Conservation (phyloP, 2,888 invertebrate species). For the Autographa gamma region DNA sequence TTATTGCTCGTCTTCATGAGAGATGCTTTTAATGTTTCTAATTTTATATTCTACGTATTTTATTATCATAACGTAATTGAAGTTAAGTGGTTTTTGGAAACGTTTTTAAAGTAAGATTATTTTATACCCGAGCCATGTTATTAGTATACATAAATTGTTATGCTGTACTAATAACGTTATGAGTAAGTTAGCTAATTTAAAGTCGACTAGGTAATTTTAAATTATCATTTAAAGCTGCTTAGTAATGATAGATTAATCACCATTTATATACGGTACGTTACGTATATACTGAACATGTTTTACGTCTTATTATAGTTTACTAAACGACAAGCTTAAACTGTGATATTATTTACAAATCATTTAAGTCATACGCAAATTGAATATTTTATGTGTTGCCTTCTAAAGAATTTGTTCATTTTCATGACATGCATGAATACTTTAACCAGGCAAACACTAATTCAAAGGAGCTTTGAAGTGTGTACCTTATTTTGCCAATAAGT, state of each 20-base stretch:
- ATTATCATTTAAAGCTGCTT: slow-evolving; percentile 39
- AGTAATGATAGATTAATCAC: slow-evolving; percentile 41
- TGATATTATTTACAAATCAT: neutral
- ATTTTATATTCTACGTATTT: slow-evolving; percentile 52
- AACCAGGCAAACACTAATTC: neutral
- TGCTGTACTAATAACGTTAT: slow-evolving; percentile 39
- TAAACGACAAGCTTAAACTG: slow-evolving; percentile 36
- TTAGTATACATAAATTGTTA: slow-evolving; percentile 46
- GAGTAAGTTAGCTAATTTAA: slow-evolving; percentile 27
- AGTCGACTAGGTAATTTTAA: slow-evolving; percentile 40
- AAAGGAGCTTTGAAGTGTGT: too few relatives aligned
- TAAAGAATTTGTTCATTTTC: too few relatives aligned
- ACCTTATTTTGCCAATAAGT: too few relatives aligned
- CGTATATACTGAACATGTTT: slow-evolving; percentile 37
- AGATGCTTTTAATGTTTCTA: slow-evolving; percentile 60
- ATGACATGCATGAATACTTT: neutral
- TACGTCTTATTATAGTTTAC: slow-evolving; percentile 51
- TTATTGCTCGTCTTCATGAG: slow-evolving; percentile 70
- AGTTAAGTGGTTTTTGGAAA: slow-evolving; percentile 49
- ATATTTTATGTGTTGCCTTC: neutral
- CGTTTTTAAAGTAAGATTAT: slow-evolving; percentile 27
- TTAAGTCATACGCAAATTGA: neutral
- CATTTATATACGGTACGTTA: slow-evolving; percentile 33
- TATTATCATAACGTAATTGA: slow-evolving; percentile 45
- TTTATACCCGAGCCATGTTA: slow-evolving; percentile 37